A percentile compares a stretch with the other conserved stretches of the same genome.
Conservation (phyloP, 2,888 invertebrate species). For the Clusia tigrina region DNA sequence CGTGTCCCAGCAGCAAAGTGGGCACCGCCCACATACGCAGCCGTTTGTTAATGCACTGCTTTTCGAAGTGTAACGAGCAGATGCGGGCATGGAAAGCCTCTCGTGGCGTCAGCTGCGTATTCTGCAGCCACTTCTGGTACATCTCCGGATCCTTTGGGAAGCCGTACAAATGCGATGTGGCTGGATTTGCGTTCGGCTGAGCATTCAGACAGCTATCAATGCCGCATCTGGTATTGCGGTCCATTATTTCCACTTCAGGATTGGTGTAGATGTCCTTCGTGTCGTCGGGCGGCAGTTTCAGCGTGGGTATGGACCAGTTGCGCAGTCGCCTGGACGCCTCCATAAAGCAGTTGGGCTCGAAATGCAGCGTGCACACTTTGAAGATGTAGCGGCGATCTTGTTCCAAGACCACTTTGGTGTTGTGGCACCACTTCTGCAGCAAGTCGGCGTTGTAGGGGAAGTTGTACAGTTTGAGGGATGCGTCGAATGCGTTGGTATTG, state of each 20-base stretch:
- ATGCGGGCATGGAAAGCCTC: conserved; percentile 28
- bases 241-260: conserved; percentile 11
- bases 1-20: conserved; percentile 35
- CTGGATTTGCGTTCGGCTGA: conserved; percentile 4
- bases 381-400: conserved; percentile 46
- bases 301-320: conserved; percentile 53
- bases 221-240: conserved; percentile 24
- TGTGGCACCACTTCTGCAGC: conserved; percentile 50
- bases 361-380: conserved; percentile 52
- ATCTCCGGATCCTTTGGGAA: conserved; percentile 24
- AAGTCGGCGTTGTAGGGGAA: conserved; percentile 44
- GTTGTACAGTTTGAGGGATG: conserved; percentile 35
- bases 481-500: background rate
- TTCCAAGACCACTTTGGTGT: conserved; percentile 42
- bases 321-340: conserved; percentile 42
- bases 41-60: conserved; percentile 37
- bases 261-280: conserved; percentile 16
- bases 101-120: conserved; percentile 23
- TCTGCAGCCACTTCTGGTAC: conserved; percentile 40
- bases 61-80: conserved; percentile 40
- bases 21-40: conserved; percentile 41
- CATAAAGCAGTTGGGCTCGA: conserved; percentile 46
- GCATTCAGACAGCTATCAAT: conserved; percentile 25
- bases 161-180: background rate
- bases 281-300: conserved; percentile 38